A percentile compares a stretch with the other conserved stretches of the same genome.
Evolutionary conservation across 2,888 invertebrate genomes (phyloP).

Genomic region (Brachylomia viminalis): DNA sequence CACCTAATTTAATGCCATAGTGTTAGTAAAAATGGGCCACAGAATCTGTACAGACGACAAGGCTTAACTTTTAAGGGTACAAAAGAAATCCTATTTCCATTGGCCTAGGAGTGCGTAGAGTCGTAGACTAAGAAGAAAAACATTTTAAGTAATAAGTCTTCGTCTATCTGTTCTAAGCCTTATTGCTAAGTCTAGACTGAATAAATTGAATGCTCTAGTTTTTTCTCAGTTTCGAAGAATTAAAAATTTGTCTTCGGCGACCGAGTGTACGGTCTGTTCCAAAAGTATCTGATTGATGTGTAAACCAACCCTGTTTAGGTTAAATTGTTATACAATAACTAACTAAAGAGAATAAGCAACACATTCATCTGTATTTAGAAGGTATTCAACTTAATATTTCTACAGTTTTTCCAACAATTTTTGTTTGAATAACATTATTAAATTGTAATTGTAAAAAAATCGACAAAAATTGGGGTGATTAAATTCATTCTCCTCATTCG

Average conservation of each 20-base stretch:
- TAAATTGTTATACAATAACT: not conserved
- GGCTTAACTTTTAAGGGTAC: not conserved
- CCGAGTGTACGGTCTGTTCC: not conserved
- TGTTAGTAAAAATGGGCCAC: not conserved
- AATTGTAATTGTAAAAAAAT: not conserved
- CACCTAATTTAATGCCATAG: not conserved
- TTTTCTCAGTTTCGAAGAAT: not conserved
- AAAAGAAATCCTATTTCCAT: conserved; percentile 13
- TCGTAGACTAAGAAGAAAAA: not conserved
- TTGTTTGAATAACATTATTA: not conserved
- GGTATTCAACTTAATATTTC: not conserved
- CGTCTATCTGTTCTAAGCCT: conserved; percentile 17
- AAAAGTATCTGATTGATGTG: not conserved
- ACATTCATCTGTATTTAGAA: not conserved
- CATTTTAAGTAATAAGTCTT: conserved; percentile 30
- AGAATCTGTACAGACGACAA: not conserved
- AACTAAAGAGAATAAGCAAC: not conserved
- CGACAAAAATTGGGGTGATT: not conserved
- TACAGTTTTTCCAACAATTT: not conserved
- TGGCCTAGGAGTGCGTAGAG: not conserved
- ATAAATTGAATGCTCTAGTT: conserved; percentile 16
- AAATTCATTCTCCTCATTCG: not conserved
- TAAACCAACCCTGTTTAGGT: not conserved
- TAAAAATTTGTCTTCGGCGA: not conserved
- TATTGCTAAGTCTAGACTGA: conserved; percentile 16